phyloP scores from a whole-genome alignment of 1,140 invertebrate species.

The Trinorchestia longiramus region DNA sequence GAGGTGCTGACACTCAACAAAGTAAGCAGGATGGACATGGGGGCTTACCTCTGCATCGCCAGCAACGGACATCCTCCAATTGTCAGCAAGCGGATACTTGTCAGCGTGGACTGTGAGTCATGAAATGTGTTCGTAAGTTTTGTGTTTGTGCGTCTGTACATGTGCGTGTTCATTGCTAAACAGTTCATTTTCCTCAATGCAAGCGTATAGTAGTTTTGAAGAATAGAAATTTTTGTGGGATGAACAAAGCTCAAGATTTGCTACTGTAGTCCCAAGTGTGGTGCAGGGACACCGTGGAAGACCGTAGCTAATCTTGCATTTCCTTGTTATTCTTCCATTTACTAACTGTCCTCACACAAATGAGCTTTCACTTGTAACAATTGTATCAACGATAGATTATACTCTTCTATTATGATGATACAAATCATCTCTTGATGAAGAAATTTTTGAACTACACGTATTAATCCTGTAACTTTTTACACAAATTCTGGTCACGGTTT shows the following conservation, averaged over 20 bases:
- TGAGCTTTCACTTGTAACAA: no score
- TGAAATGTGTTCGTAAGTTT: not conserved
- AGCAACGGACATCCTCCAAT: conserved; percentile 89
- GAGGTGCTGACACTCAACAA: conserved; percentile 82
- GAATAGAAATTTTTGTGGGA: not conserved
- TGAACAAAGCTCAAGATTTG: not conserved
- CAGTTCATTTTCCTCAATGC: not conserved
- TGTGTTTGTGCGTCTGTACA: not conserved
- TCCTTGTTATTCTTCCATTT: no score
- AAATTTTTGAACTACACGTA: no score
- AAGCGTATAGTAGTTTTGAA: not conserved
- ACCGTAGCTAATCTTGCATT: no score
- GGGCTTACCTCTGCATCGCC: conserved; percentile 90
- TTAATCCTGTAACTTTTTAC: no score
- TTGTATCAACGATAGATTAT: no score
- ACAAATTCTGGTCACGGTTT: no score
- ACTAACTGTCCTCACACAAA: no score
- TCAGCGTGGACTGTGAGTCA: conserved; percentile 88
- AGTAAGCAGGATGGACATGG: conserved; percentile 88
- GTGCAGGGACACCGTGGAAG: no score
- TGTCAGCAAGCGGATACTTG: conserved; percentile 84
- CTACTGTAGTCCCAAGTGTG: no score
- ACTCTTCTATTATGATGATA: no score
- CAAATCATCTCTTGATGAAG: no score
- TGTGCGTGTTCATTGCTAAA: not conserved